phyloP scores from a whole-genome alignment of 1,140 invertebrate species.

The Heliconius congener region DNA sequence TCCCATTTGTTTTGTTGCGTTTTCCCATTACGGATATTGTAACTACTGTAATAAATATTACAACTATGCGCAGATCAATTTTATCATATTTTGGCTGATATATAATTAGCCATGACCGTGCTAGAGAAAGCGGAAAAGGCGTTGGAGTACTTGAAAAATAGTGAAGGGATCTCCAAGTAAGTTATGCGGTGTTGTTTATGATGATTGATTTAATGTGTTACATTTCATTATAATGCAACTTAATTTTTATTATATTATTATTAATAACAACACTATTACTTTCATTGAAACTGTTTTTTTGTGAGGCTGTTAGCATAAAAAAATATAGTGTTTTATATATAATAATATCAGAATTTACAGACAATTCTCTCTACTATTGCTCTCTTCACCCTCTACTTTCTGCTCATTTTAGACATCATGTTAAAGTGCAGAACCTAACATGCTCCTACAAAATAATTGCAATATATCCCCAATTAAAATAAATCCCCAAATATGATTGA shows the following conservation, averaged over 20 bases:
- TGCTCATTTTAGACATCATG: too few relatives aligned
- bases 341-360: too few relatives aligned
- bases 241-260: neutral
- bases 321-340: too few relatives aligned
- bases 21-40: conserved; percentile 28
- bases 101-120: conserved; percentile 65
- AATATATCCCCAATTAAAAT: too few relatives aligned
- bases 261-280: neutral
- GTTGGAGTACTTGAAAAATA: conserved; percentile 73
- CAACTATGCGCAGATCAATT: conserved; percentile 18
- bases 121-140: conserved; percentile 78
- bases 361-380: too few relatives aligned
- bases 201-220: neutral
- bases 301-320: neutral
- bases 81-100: conserved; percentile 17
- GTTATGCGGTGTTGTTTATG: conserved; percentile 38
- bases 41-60: conserved; percentile 16
- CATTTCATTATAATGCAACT: neutral
- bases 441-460: too few relatives aligned
- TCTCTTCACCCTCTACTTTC: too few relatives aligned
- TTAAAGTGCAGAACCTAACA: too few relatives aligned
- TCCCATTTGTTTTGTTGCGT: conserved; percentile 35
- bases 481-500: too few relatives aligned
- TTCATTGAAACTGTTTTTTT: neutral
- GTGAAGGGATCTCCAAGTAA: conserved; percentile 70